Conservation (phyloP, 1,140 invertebrate species). For the Drosophila lowei region DNA sequence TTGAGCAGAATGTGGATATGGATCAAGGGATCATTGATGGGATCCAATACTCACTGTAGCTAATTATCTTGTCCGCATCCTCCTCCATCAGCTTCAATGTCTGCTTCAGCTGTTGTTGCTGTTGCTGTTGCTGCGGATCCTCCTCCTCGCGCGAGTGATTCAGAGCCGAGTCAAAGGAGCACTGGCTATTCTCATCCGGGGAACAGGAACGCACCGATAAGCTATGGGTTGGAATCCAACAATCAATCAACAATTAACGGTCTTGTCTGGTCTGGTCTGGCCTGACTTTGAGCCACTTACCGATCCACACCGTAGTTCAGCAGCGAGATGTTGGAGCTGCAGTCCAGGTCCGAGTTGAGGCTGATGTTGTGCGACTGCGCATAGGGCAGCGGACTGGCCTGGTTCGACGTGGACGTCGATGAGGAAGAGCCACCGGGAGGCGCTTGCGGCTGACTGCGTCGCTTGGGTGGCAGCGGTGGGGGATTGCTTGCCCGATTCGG, state of each 20-base stretch:
- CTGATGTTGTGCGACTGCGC: constrained; percentile 72
- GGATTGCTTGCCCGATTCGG: constrained; percentile 85
- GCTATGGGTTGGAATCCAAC: constrained; percentile 55
- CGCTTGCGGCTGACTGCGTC: constrained; percentile 84
- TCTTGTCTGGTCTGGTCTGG: neutral
- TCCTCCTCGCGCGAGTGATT: constrained; percentile 92
- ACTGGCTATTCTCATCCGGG: constrained; percentile 89
- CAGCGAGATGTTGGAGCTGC: constrained; percentile 84
- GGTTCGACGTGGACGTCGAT: constrained; percentile 50
- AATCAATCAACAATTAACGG: too few species aligned
- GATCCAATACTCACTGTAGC: constrained; percentile 63
- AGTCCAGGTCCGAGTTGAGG: constrained; percentile 83
- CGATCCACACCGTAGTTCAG: constrained; percentile 85
- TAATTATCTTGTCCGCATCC: constrained; percentile 61
- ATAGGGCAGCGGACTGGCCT: constrained; percentile 70
- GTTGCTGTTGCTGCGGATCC: constrained; percentile 77
- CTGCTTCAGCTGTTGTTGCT: constrained; percentile 32
- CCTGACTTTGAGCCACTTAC: constrained; percentile 53
- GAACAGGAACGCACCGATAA: constrained; percentile 87
- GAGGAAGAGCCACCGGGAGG: constrained; percentile 35
- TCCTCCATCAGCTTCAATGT: constrained; percentile 26
- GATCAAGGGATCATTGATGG: neutral
- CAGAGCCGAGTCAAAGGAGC: constrained; percentile 92
- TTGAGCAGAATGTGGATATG: constrained; percentile 10
- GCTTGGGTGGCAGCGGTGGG: constrained; percentile 91